phyloP scores from a whole-genome alignment of 1,140 invertebrate species.

The Hermetia illucens region DNA sequence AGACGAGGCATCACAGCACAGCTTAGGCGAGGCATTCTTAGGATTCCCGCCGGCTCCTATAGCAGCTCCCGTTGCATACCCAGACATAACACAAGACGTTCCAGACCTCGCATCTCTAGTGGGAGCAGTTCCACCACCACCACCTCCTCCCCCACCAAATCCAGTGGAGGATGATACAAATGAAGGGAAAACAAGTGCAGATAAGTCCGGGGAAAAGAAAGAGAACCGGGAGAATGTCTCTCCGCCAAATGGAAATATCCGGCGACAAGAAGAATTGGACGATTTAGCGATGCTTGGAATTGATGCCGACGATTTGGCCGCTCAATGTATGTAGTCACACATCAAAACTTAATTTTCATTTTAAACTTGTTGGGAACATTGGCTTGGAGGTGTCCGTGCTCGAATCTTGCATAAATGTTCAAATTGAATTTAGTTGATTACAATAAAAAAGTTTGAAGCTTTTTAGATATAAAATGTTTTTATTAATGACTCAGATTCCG shows the following conservation, averaged over 20 bases:
- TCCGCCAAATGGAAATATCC: slow-evolving; percentile 17
- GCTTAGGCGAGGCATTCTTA: not conserved
- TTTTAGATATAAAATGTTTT: no score
- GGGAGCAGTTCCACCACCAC: slow-evolving; percentile 5
- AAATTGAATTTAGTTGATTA: no score
- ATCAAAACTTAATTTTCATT: no score
- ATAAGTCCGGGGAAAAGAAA: not conserved
- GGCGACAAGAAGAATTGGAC: slow-evolving; percentile 39
- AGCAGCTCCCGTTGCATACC: no score
- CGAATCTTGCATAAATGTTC: no score
- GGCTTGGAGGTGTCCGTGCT: no score
- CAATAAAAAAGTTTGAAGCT: no score
- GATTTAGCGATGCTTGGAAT: slow-evolving; percentile 54
- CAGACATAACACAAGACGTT: slow-evolving; percentile 3
- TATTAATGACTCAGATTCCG: no score
- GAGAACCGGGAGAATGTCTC: slow-evolving; percentile 12
- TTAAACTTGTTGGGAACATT: no score
- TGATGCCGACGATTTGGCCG: slow-evolving; percentile 50
- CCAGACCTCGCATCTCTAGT: slow-evolving; percentile 11
- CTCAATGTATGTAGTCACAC: slow-evolving; percentile 31
- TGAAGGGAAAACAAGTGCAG: not conserved
- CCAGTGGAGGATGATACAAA: not conserved
- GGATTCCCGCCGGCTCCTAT: not conserved
- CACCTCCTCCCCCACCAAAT: slow-evolving; percentile 15
- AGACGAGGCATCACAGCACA: not conserved